Evolutionary conservation across 2,888 invertebrate species (phyloP), one percentile per base, ranked within the genome.

Genomic region (Mesorhabditis sp.): DNA sequence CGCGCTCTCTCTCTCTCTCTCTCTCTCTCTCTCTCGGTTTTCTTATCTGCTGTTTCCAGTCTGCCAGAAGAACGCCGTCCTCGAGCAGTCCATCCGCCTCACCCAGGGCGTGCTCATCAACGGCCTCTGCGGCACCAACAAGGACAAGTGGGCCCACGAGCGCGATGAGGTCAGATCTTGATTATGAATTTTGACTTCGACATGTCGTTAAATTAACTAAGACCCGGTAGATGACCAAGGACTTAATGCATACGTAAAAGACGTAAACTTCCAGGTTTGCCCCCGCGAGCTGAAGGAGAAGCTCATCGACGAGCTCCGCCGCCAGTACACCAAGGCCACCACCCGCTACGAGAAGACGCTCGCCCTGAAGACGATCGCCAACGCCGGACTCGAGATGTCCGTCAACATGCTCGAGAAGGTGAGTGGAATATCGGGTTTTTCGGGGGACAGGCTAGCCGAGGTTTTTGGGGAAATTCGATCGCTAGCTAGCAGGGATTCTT

Each of bases 351-450:
- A 82, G 71, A 80, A 81, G 73, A 68, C 83, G 58, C 73, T 84
- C 62, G 77, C 77, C 66, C 70, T 85, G 69, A 83, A 83, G 73
- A 72, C 81, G 43, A 66, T 84, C 61, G 79, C 76, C 72, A 85
- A 85, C 78, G 80, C 83, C 61, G 84, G 78, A 70, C 66, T 83
- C 65, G 79, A 80, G 63, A 65, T 75, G n/a, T 70, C 75, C 67
- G 71, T 82, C 50, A 45, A 71, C 67, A 73, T 76, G 43, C 75
- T 84, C 65, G 81, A 80, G 70, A 76, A 80, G 67, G 79, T 67
- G 15, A 43, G 45, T 42, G 28, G 28, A 28, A 28, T 28, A 28
- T 1, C 28, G 28, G 28, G 28, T 28, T 28, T 28, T 28, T 1
- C 28, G 28, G 28, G 28, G 28, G 28, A 2, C 2, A 28, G 28